Evolutionary conservation across 1,140 invertebrate species (phyloP), one percentile per base, ranked within the genome.

Genomic region (Scaptomyza pallida): DNA sequence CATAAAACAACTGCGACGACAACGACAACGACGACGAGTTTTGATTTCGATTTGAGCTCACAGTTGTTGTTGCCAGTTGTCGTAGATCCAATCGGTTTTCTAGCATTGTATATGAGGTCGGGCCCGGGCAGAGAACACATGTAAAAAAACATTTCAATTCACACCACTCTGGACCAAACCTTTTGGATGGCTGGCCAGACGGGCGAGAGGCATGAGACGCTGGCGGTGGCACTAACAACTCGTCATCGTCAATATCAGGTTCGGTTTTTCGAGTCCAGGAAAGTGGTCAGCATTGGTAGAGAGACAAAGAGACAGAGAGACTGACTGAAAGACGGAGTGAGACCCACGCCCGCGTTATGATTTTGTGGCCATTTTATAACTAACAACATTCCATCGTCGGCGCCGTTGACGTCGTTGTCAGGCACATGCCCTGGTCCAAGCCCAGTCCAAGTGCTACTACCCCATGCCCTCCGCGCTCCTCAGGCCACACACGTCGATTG

Each of bases 281-380:
- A 70, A 74, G 47, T 47, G 55, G 54, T 64, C 43, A 37, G 21
- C 60, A 57, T 64, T 23, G 60, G 63, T 64, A 26, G 4, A 30
- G 26, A 9, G 26, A 9, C 6, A 30, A 21, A 4, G 19, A 21
- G 26, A 30, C 6, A 26, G 23, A 45, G 64, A 55, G n/a, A n/a
- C n/a, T n/a, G n/a, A n/a, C n/a, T n/a, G n/a, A n/a, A n/a, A n/a
- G n/a, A n/a, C n/a, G n/a, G n/a, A n/a, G n/a, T n/a, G n/a, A n/a
- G 70, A 35, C 81, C 82, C 82, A 86, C 82, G 81, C 81, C 73
- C 70, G 81, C 77, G 82, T 88, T 88, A 88, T 86, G 81, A 81
- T 86, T 86, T 88, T 86, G 82, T 88, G 81, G 82, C 82, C 81
- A 86, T 86, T 86, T 86, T 86, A 86, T 86, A 86, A 86, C 81